phyloP scores from a whole-genome alignment of 2,888 invertebrate genomes.

The Sisyra nigra region DNA sequence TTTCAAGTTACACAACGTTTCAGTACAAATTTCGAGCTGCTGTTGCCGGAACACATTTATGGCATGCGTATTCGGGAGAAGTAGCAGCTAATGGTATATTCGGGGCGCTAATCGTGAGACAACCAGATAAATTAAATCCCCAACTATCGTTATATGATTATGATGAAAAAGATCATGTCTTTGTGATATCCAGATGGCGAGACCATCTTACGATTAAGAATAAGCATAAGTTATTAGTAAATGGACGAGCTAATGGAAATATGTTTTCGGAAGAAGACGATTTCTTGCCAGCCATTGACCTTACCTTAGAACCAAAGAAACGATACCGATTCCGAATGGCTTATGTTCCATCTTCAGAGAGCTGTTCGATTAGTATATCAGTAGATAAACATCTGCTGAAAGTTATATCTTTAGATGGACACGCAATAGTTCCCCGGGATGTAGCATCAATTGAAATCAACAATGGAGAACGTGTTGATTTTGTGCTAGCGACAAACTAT shows the following conservation, averaged over 20 bases:
- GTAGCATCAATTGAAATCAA: conserved; percentile 39
- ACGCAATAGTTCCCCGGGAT: conserved; percentile 39
- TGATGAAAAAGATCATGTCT: conserved; percentile 50
- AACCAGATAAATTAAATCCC: conserved; percentile 42
- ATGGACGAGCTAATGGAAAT: conserved; percentile 38
- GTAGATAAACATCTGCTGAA: conserved; percentile 46
- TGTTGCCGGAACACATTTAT: conserved; percentile 52
- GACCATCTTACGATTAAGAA: conserved; percentile 28
- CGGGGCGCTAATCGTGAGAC: conserved; percentile 53
- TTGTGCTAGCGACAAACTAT: conserved; percentile 47
- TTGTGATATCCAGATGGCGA: conserved; percentile 56
- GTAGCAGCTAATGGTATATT: conserved; percentile 53
- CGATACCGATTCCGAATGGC: conserved; percentile 48
- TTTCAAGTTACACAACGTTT: conserved; percentile 47
- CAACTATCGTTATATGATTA: conserved; percentile 47
- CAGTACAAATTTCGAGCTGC: conserved; percentile 55
- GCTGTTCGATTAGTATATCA: conserved; percentile 49
- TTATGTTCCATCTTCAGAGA: conserved; percentile 47
- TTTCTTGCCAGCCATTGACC: conserved; percentile 22
- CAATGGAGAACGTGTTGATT: conserved; percentile 62
- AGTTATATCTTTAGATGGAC: conserved; percentile 55
- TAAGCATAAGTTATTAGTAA: conserved; percentile 36
- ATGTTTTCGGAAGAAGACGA: conserved; percentile 25
- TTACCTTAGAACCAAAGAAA: conserved; percentile 38
- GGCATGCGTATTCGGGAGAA: conserved; percentile 54